These are phyloP conservation scores for Etheostoma nigrum DNA, from an alignment of 2,797 vertebrate species.

Conservation along the genomic window DNA sequence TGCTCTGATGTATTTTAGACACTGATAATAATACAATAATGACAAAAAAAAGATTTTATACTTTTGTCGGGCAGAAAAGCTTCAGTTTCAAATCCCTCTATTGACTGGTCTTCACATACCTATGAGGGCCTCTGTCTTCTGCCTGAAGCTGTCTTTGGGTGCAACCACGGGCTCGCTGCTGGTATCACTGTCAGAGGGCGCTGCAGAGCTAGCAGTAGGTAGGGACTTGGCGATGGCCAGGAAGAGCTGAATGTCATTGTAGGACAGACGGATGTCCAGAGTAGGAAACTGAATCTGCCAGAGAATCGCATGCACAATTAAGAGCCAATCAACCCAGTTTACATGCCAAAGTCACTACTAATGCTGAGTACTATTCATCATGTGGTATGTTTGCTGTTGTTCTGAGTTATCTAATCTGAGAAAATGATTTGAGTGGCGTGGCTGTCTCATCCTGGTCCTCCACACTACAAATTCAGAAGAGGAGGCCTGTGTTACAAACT, in stretches of 20 bases:
- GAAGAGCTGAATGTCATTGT: slow-evolving; percentile 97
- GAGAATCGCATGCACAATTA: slow-evolving; percentile 16
- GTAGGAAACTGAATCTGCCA: slow-evolving; percentile 94
- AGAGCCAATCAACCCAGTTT: background rate
- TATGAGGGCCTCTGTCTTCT: slow-evolving; percentile 86
- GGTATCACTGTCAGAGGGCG: slow-evolving; percentile 45
- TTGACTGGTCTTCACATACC: slow-evolving; percentile 79
- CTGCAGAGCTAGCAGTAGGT: slow-evolving; percentile 78
- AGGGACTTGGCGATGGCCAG: slow-evolving; percentile 96
- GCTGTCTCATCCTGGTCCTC: background rate
- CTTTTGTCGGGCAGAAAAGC: background rate
- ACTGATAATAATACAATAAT: background rate
- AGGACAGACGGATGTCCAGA: slow-evolving; percentile 95
- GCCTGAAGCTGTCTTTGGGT: slow-evolving; percentile 79
- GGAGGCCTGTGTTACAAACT: background rate
- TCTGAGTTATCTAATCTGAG: background rate
- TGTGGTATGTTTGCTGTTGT: background rate
- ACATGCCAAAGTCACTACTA: background rate
- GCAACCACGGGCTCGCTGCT: slow-evolving; percentile 38
- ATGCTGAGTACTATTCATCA: too few species aligned
- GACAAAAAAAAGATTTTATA: background rate
- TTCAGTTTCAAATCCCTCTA: background rate
- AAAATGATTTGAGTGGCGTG: background rate
- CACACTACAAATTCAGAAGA: background rate
- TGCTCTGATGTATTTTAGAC: background rate